These are phyloP conservation scores for Bactericera cockerelli DNA, from an alignment of 1,140 invertebrate species.

Conservation along the genomic window DNA sequence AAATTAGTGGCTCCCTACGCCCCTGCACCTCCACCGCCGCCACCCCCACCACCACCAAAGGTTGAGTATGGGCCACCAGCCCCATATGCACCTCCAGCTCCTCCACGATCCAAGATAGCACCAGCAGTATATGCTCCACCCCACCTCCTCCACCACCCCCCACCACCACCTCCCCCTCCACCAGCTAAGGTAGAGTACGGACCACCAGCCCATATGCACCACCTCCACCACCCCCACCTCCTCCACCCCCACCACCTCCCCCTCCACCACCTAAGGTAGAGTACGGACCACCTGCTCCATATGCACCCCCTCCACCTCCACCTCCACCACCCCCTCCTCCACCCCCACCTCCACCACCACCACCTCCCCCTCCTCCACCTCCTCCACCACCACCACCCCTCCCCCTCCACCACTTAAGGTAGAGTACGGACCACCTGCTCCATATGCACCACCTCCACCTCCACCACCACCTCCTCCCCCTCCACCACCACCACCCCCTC, in stretches of 20 bases:
- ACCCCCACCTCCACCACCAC: no score
- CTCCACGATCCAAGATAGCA: no score
- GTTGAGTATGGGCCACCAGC: conserved; percentile 1
- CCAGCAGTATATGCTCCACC: no score
- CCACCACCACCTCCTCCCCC: not conserved
- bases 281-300: not conserved
- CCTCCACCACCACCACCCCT: conserved; percentile 3
- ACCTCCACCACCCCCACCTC: not conserved
- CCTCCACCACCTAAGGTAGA: not conserved
- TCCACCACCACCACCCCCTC: not conserved
- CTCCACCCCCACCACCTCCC: not conserved
- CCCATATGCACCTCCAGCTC: not conserved
- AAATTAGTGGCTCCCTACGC: not conserved
- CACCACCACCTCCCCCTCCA: no score
- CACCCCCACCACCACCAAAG: not conserved
- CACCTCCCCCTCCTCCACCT: not conserved
- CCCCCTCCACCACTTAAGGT: not conserved
- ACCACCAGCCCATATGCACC: no score
- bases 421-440: not conserved
- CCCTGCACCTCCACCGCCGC: not conserved
- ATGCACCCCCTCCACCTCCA: not conserved
- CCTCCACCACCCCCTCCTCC: not conserved
- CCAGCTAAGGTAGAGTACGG: no score
- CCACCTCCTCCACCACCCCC: no score
- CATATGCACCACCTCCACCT: conserved; percentile 1